Evolutionary conservation across 2,797 vertebrate genomes (phyloP).

Genomic region (Oceanodroma leucorhoa): DNA sequence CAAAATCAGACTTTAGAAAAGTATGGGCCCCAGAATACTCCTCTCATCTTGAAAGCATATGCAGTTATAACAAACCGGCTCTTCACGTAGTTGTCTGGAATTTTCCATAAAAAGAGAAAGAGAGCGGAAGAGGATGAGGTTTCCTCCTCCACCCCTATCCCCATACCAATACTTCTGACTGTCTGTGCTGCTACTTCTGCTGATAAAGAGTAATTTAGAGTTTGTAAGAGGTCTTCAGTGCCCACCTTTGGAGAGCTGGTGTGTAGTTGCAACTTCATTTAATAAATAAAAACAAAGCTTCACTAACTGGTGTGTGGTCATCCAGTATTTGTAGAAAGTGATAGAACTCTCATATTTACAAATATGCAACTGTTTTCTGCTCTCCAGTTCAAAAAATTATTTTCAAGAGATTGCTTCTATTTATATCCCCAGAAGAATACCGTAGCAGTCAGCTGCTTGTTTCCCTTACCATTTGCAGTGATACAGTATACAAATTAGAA

Average conservation of each 20-base stretch:
- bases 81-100: not conserved
- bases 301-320: not conserved
- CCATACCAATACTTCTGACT: not conserved
- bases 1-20: not conserved
- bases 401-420: slow-evolving; percentile 46
- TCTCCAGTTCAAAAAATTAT: not conserved
- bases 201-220: not conserved
- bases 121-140: not conserved
- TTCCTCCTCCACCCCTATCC: not conserved
- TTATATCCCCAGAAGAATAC: not conserved
- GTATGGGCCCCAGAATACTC: not conserved
- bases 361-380: not conserved
- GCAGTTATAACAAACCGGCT: not conserved
- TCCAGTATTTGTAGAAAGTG: not conserved
- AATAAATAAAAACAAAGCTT: not conserved
- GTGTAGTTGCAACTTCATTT: not conserved
- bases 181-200: not conserved
- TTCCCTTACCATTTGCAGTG: not conserved
- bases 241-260: not conserved
- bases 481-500: not conserved
- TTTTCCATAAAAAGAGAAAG: not conserved
- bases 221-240: not conserved
- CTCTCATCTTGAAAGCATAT: not conserved
- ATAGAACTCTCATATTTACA: not conserved
- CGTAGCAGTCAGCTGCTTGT: not conserved